phyloP scores from a whole-genome alignment of 2,797 vertebrate species.

The Bufotes viridis region DNA sequence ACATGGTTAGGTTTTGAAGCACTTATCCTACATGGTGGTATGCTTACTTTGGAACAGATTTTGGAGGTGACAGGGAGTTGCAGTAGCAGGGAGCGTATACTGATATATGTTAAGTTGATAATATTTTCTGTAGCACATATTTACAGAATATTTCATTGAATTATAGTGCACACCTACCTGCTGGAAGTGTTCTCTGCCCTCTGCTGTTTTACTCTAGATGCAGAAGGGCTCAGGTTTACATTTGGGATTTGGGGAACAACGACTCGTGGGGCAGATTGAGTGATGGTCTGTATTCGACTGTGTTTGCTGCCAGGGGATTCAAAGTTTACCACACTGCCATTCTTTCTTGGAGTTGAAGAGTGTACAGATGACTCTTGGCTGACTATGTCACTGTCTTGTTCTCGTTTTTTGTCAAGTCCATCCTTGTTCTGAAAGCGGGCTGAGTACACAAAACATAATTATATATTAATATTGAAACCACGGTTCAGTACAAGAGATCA shows the following conservation, averaged over 20 bases:
- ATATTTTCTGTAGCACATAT: background rate
- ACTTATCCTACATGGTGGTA: too few species aligned
- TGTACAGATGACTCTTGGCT: conserved; percentile 79
- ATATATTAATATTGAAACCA: background rate
- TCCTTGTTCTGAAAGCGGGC: conserved; percentile 85
- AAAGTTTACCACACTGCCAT: conserved; percentile 79
- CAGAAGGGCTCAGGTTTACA: conserved; percentile 69
- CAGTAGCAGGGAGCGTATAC: background rate
- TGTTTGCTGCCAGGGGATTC: conserved; percentile 76
- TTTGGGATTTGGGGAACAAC: conserved; percentile 71
- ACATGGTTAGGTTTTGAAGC: too few species aligned
- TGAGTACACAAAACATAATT: conserved; percentile 64
- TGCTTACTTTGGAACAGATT: too few species aligned
- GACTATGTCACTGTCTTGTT: conserved; percentile 79
- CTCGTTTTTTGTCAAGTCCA: conserved; percentile 75
- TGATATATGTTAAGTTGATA: background rate
- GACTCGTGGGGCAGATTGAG: conserved; percentile 76
- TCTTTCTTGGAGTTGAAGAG: conserved; percentile 78
- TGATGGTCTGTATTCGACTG: conserved; percentile 82
- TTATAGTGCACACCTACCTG: conserved; percentile 74
- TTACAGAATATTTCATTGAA: background rate
- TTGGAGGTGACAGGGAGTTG: background rate
- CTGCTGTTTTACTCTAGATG: conserved; percentile 74
- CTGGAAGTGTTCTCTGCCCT: conserved; percentile 70
- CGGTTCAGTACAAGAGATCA: background rate